Base-by-base conservation (phyloP, 2,888 invertebrate genomes). In the Erebia ligea region DNA sequence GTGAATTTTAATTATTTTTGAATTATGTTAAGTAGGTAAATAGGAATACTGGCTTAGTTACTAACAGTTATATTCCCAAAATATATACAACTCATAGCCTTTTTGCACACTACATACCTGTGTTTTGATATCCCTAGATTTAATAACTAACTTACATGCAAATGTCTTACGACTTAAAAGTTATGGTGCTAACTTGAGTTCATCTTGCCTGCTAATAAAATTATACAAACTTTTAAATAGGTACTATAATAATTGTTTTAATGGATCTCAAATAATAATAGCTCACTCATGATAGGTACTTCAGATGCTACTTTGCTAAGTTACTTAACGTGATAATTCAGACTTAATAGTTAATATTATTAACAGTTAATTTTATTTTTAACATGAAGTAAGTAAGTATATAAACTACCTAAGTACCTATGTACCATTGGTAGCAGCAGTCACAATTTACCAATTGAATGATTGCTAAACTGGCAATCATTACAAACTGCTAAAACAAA, bases 1-100 rank as follows among this genome's bases (percentile, higher is more conserved):
- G 66, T 72, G 71, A 68, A 15, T 21, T 48, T 62, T 45, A 15
- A 21, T 10, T 25, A 34, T 48, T 71, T 69, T 70, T 62, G 64
- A 76, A 62, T 75, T 79, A 77, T 25, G n/a, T n/a, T n/a, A n/a
- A 79, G 79, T 82, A 80, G 11, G 2, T 42, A 11, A 81, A 80
- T 81, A 82, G 77, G 70, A 77, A 79, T 80, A 78, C 78, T 77
- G 80, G 78, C 80, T 80, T 78, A 79, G 68, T 68, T 61, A 21
- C 21, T 70, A 70, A 67, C 48, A 62, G 66, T 64, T 67, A 61
- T 61, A 62, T 70, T 66, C 71, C 67, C 68, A 68, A 52, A 45
- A 65, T 76, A 76, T 76, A 73, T 76, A 76, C 76, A 74, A 62
- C 59, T 71, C 67, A 72, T 73, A 76, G 76, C 75, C 73, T 73